Evolutionary conservation across 2,113 vertebrate species (phyloP).

Genomic region (Phyllostomus hastatus): DNA sequence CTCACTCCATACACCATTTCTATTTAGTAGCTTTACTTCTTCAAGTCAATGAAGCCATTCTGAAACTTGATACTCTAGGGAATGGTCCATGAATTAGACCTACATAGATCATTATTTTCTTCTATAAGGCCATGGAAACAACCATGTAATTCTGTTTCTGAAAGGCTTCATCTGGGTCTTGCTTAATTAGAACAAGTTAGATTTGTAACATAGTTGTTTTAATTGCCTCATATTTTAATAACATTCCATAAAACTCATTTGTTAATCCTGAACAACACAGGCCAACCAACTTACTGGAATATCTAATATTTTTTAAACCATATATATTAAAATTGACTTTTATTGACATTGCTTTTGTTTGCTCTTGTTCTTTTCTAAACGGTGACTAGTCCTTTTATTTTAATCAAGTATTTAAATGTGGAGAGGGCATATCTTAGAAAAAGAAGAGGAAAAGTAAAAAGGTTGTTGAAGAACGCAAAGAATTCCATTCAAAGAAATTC

Average conservation of each 20-base stretch:
- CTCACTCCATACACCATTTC: not conserved
- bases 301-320: not conserved
- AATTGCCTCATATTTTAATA: slow-evolving; percentile 11
- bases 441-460: not conserved
- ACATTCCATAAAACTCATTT: not conserved
- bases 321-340: not conserved
- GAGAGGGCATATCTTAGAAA: not conserved
- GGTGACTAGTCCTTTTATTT: not conserved
- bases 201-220: not conserved
- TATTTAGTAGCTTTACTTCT: not conserved
- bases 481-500: slow-evolving; percentile 33
- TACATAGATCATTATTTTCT: slow-evolving; percentile 13
- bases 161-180: slow-evolving; percentile 33
- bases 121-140: not conserved
- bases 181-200: not conserved
- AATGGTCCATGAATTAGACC: not conserved
- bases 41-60: not conserved
- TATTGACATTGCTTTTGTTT: not conserved
- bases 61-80: slow-evolving; percentile 39
- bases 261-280: not conserved
- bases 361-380: not conserved
- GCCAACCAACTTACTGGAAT: not conserved
- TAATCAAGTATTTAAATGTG: not conserved
- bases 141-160: not conserved
- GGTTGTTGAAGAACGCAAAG: not conserved